phyloP scores from a whole-genome alignment of 2,888 invertebrate genomes.

The Oligia fasciuncula region DNA sequence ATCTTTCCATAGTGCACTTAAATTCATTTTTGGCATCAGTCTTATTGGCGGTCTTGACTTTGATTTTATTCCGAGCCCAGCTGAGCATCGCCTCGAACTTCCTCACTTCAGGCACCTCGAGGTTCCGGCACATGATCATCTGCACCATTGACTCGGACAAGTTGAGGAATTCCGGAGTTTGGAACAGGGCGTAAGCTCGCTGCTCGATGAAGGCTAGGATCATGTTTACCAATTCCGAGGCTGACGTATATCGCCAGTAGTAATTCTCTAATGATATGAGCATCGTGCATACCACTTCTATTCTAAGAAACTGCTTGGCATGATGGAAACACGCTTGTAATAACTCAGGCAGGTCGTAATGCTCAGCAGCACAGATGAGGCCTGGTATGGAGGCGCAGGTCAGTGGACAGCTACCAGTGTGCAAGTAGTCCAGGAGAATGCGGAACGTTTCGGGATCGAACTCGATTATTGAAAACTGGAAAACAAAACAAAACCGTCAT shows the following conservation, averaged over 20 bases:
- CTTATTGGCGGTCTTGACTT: slow-evolving; percentile 93
- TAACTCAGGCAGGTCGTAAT: slow-evolving; percentile 97
- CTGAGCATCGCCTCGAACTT: slow-evolving; percentile 98
- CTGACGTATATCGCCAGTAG: slow-evolving; percentile 98
- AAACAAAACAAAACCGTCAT: slow-evolving; percentile 60
- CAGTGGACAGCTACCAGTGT: slow-evolving; percentile 97
- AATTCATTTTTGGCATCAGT: slow-evolving; percentile 96
- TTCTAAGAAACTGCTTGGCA: slow-evolving; percentile 97
- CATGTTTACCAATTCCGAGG: slow-evolving; percentile 98
- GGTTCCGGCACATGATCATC: slow-evolving; percentile 97
- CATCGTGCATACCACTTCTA: slow-evolving; percentile 98
- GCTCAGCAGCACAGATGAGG: slow-evolving; percentile 97
- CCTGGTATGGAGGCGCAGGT: slow-evolving; percentile 98
- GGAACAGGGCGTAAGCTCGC: slow-evolving; percentile 95
- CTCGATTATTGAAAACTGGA: slow-evolving; percentile 97
- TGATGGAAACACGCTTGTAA: slow-evolving; percentile 98
- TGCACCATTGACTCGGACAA: slow-evolving; percentile 98
- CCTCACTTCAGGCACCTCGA: slow-evolving; percentile 96
- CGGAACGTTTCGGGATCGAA: slow-evolving; percentile 98
- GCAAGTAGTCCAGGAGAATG: slow-evolving; percentile 96
- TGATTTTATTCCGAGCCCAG: slow-evolving; percentile 96
- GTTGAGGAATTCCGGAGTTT: slow-evolving; percentile 95
- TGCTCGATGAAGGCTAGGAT: slow-evolving; percentile 97
- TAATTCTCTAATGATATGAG: slow-evolving; percentile 97
- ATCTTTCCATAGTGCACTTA: slow-evolving; percentile 97